Conservation (phyloP, 2,113 vertebrate genomes). For the Pelobates fuscus region DNA sequence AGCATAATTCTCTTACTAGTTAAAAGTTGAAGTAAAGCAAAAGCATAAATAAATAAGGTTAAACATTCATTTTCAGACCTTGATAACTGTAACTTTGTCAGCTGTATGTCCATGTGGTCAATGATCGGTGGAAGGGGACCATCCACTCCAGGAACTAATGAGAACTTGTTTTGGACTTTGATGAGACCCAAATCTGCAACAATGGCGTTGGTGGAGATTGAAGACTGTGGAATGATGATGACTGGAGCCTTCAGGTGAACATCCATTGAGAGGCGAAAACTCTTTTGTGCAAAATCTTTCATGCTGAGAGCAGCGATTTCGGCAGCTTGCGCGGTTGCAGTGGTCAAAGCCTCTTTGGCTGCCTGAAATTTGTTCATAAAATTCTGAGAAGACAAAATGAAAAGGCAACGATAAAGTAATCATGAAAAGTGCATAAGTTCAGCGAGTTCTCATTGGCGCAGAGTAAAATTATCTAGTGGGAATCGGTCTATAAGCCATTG, state of each 20-base stretch:
- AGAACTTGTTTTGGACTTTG: constrained; percentile 77
- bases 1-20: too few relatives aligned
- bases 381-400: constrained; percentile 67
- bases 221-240: constrained; percentile 80
- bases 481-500: too few relatives aligned
- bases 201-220: constrained; percentile 72
- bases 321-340: constrained; percentile 86
- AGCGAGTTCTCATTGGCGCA: too few relatives aligned
- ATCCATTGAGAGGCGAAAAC: constrained; percentile 79
- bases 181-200: constrained; percentile 82
- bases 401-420: not conserved
- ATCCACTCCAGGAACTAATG: constrained; percentile 63
- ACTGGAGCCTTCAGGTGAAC: constrained; percentile 82
- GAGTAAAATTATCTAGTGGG: not conserved
- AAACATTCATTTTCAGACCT: constrained; percentile 78
- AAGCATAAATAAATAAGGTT: too few relatives aligned
- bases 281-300: constrained; percentile 81
- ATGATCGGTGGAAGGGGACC: constrained; percentile 80
- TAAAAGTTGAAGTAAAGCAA: too few relatives aligned
- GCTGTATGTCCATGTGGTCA: constrained; percentile 82
- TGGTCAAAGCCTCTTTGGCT: constrained; percentile 82
- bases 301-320: constrained; percentile 85
- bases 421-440: not conserved
- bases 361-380: constrained; percentile 88
- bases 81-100: constrained; percentile 86